Percentiles rank a stretch among this genome's conserved stretches.
phyloP scores from a whole-genome alignment of 2,888 invertebrate species.

The Eulithis testata region DNA sequence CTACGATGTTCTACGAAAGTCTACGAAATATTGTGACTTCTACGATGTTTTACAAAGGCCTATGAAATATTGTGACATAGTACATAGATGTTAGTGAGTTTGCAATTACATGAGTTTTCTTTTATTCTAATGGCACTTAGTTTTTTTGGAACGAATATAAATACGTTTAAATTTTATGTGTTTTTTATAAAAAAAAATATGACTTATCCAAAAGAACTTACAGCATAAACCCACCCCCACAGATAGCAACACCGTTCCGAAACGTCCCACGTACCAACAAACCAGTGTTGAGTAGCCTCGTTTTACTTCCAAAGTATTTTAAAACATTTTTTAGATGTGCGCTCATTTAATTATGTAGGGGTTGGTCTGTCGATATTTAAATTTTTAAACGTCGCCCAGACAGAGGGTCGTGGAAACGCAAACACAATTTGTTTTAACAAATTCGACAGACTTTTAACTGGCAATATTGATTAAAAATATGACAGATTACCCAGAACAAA shows the following conservation, averaged over 20 bases:
- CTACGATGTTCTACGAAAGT: no score
- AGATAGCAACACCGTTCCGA: constrained; percentile 40
- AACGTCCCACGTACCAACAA: constrained; percentile 50
- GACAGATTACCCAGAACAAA: constrained; percentile 6
- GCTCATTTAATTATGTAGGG: constrained; percentile 75
- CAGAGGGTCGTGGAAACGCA: constrained; percentile 53
- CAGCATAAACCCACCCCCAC: constrained; percentile 48
- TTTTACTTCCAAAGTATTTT: constrained; percentile 46
- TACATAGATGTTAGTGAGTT: no score
- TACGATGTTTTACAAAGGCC: no score
- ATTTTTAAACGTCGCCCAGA: constrained; percentile 77
- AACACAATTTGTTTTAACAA: constrained; percentile 74
- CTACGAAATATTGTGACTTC: no score
- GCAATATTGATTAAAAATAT: constrained; percentile 37
- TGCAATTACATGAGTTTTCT: no score
- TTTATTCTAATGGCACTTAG: no score
- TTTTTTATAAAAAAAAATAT: neutral
- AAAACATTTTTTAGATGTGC: constrained; percentile 66
- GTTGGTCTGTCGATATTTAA: constrained; percentile 77
- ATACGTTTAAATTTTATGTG: no score
- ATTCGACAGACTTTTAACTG: constrained; percentile 60
- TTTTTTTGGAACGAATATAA: no score
- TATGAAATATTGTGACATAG: no score
- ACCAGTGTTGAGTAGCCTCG: constrained; percentile 43
- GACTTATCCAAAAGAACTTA: neutral